Base-by-base conservation (phyloP, 2,113 vertebrate genomes). In the Thunnus maccoyii region DNA sequence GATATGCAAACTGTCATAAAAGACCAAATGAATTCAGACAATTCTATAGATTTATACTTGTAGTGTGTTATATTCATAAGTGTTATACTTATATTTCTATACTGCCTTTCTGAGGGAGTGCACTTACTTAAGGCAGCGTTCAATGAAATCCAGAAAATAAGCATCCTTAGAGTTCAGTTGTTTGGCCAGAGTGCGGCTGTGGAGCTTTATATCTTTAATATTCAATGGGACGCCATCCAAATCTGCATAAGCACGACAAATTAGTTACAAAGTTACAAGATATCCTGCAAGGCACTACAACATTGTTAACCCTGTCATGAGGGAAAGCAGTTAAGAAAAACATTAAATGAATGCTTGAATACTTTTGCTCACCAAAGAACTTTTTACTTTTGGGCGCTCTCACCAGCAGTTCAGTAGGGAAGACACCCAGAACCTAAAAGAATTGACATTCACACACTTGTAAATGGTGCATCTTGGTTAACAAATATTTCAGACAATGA, bases 71-170 rank as follows among this genome's bases (percentile, higher is more conserved):
- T 22, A 22, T 22, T 22, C 22, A 22, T 22, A 22, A 27, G 12
- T n/a, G 27, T 16, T n/a, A 12, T 52, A 5, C 3, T 54, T 20
- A n/a, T 12, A 14, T 27, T 20, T 16, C 15, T 16, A 22, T 46
- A 44, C 2, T 22, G 56, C 36, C 16, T 46, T 25, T 8, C n/a
- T 46, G 14, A 44, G n/a, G 30, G 32, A 3, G 36, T 41, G 22
- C 32, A 62, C 58, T 50, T 73, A 73, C 71, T 62, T 25, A 4
- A 73, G 48, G 47, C 71, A 73, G 30, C n/a, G 15, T n/a, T 20
- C 16, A 41, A 73, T 73, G 57, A 73, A 73, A 62, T 73, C 58
- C 18, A 73, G 47, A 62, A 62, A 73, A 32, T 47, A 12, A 50
- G 27, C 18, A 60, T 57, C 61, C 20, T 27, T 51, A 51, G 71